A percentile compares a stretch with the other conserved stretches of the same genome.
phyloP scores from a whole-genome alignment of 2,113 vertebrate genomes.

The Amphiprion percula region DNA sequence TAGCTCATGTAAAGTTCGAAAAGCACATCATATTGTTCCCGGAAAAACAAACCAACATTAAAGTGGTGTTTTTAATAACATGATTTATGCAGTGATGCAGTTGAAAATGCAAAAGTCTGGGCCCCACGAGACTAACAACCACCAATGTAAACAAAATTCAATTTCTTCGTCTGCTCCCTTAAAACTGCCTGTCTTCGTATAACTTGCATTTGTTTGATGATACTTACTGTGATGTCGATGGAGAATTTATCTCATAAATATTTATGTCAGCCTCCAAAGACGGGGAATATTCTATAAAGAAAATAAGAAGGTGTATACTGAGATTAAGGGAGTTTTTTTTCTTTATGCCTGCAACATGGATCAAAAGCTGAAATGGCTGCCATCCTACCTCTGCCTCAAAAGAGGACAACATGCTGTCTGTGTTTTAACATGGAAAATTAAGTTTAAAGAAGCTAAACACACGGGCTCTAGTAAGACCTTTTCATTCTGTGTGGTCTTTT shows the following conservation, averaged over 20 bases:
- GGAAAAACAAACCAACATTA: constrained; percentile 19
- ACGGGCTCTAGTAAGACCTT: constrained; percentile 36
- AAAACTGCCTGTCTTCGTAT: constrained; percentile 48
- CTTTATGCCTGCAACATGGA: constrained; percentile 27
- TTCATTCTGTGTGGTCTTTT: constrained; percentile 45
- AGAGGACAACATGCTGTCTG: neutral
- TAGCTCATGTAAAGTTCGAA: neutral
- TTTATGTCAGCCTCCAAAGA: constrained; percentile 52
- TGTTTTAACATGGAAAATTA: constrained; percentile 42
- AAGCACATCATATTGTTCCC: constrained; percentile 25
- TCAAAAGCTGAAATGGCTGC: constrained; percentile 48
- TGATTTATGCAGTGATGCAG: constrained; percentile 22
- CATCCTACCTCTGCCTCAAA: constrained; percentile 1
- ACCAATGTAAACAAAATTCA: constrained; percentile 52
- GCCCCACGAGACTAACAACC: constrained; percentile 37
- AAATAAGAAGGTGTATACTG: constrained; percentile 29
- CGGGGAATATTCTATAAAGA: constrained; percentile 28
- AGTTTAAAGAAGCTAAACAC: constrained; percentile 18
- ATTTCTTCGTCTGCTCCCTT: constrained; percentile 35
- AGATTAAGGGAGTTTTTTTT: constrained; percentile 43
- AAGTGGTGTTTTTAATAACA: constrained; percentile 14
- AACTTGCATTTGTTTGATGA: constrained; percentile 57
- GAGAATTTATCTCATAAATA: constrained; percentile 57
- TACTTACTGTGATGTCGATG: constrained; percentile 26
- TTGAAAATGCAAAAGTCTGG: neutral